Evolutionary conservation across 1,140 invertebrate genomes (phyloP), one percentile per base, ranked within the genome.

Genomic region (Papilio helenus): DNA sequence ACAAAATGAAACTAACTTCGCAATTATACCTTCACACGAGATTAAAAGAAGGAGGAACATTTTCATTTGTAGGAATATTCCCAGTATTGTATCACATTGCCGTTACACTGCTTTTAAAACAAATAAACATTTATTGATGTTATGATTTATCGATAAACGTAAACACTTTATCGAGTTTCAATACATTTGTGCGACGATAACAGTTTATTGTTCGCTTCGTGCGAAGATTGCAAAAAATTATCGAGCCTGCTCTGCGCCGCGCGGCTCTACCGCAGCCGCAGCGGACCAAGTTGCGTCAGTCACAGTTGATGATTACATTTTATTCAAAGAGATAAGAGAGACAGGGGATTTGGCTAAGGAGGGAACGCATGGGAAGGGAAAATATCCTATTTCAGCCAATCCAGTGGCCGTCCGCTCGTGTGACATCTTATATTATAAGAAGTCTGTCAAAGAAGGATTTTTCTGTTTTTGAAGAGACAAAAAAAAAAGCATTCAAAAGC

Each of bases 401-500:
- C 34, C 34, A 39, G 34, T 39, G 7, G 44, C 44, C 44, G 44
- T 46, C 44, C 44, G 14, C 44, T 46, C 14, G 44, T 16, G 1
- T 46, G 2, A 46, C 44, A 16, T 39, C 5, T 39, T 39, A 8
- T 39, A 8, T 39, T 39, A 39, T 39, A 39, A 39, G 8, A 34
- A 34, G 34, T 34, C 34, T 1, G 3, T 34, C 34, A 34, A 34
- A 34, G 1, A 39, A 8, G 7, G 7, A n/a, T 39, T 8, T 39
- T 39, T 39, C 34, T 7, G 34, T 39, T 8, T 39, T 39, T 8
- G 34, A 39, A 5, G 5, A 8, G 2, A 39, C n/a, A 76, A 65
- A 9, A 58, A 77, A 77, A 10, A 10, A 65, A 42, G 23, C 18
- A 72, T 58, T 76, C 29, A 81, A 82, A 92, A 92, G 90, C 90